A percentile compares a stretch with the other conserved stretches of the same genome.
Evolutionary conservation across 2,888 invertebrate genomes (phyloP).

Genomic region (Lottia gigantea): DNA sequence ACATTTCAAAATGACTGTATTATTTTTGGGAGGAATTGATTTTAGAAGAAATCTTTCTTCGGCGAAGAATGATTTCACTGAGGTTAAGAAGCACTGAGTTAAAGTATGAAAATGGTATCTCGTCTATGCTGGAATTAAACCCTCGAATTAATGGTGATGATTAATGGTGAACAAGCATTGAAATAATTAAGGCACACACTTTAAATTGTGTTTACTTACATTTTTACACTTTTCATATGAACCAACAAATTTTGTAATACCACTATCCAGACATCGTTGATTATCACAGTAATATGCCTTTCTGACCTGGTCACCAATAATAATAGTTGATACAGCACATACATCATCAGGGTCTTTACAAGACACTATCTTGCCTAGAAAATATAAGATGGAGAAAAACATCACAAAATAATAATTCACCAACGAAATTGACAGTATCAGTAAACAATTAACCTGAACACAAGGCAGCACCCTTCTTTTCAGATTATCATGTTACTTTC

Average conservation of each 20-base stretch:
- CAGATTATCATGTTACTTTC: too few species aligned
- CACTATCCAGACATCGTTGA: constrained; percentile 16
- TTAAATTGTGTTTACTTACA: not conserved
- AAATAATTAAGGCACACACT: too few species aligned
- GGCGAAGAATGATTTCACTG: too few species aligned
- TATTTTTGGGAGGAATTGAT: too few species aligned
- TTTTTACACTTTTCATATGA: constrained; percentile 23
- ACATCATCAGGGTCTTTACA: constrained; percentile 23
- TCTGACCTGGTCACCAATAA: not conserved
- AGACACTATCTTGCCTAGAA: constrained; percentile 12
- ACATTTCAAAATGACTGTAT: too few species aligned
- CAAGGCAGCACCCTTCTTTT: too few species aligned
- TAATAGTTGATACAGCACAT: constrained; percentile 20
- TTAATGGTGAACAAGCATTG: too few species aligned
- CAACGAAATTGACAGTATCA: not conserved
- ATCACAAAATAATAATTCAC: not conserved
- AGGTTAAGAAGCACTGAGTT: too few species aligned
- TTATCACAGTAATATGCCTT: constrained; percentile 23
- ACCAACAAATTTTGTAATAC: constrained; percentile 19
- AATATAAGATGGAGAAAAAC: not conserved
- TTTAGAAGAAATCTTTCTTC: too few species aligned
- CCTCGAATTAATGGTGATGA: too few species aligned
- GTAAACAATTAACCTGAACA: constrained; percentile 7
- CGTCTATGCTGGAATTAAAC: too few species aligned
- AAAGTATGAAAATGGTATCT: too few species aligned